A percentile compares a stretch with the other conserved stretches of the same genome.
Evolutionary conservation across 2,113 vertebrate species (phyloP).

Genomic region (cattle (Bos taurus)): DNA sequence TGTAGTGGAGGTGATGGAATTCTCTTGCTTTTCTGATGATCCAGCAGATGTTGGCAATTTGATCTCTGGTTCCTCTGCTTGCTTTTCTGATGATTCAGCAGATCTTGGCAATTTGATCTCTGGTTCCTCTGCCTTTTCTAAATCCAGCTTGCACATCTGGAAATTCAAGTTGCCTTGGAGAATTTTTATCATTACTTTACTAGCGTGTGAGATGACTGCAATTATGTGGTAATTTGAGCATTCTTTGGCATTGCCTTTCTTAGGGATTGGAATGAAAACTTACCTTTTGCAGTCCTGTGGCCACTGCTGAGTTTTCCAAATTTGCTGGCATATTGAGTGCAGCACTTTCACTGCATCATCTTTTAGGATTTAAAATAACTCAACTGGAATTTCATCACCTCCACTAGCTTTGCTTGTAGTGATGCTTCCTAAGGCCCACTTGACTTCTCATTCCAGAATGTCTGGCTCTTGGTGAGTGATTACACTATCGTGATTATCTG

Average conservation of each 20-base stretch:
- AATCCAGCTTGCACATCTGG: background rate
- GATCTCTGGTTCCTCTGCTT: too few relatives aligned
- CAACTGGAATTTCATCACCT: background rate
- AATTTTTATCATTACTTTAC: background rate
- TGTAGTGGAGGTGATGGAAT: background rate
- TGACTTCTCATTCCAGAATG: background rate
- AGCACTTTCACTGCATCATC: too few relatives aligned
- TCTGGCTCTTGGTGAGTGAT: background rate
- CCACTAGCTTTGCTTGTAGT: background rate
- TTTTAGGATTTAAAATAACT: background rate
- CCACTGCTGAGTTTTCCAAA: background rate
- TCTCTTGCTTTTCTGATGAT: too few relatives aligned
- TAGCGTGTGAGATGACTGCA: background rate
- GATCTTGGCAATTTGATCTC: background rate
- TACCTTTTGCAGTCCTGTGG: background rate
- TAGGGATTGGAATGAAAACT: background rate
- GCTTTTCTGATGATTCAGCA: background rate
- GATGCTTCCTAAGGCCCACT: background rate
- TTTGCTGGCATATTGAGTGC: background rate
- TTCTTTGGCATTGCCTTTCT: background rate
- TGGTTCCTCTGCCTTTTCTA: background rate
- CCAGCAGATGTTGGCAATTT: too few relatives aligned
- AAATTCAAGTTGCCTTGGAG: background rate
- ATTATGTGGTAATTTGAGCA: background rate
- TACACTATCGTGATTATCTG: background rate